These are phyloP conservation scores for Thalpophila matura DNA, from an alignment of 2,888 invertebrate species.

Conservation along the genomic window DNA sequence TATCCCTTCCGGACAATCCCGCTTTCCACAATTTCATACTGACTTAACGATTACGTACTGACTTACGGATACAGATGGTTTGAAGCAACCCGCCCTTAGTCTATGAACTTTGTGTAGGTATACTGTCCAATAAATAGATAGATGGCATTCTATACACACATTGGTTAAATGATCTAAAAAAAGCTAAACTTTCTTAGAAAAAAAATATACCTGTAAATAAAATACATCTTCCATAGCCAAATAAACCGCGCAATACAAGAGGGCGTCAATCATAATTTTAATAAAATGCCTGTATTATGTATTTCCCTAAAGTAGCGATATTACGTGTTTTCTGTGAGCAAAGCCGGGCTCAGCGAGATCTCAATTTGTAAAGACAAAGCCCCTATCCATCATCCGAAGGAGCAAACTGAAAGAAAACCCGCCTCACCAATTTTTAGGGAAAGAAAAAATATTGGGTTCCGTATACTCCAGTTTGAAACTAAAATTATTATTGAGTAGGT, in stretches of 20 bases:
- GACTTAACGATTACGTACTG: too few species aligned
- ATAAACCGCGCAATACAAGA: conserved; percentile 50
- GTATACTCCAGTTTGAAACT: conserved; percentile 22
- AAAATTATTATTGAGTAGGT: not conserved
- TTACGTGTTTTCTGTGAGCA: conserved; percentile 64
- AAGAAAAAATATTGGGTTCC: conserved; percentile 53
- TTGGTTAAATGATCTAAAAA: too few species aligned
- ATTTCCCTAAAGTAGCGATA: conserved; percentile 64
- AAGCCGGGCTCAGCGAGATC: conserved; percentile 68
- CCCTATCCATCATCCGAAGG: conserved; percentile 74
- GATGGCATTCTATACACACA: too few species aligned
- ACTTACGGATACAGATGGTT: too few species aligned
- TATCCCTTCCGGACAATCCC: too few species aligned
- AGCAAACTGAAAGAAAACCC: conserved; percentile 54
- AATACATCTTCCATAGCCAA: conserved; percentile 11
- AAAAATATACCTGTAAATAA: conserved; percentile 12
- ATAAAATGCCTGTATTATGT: conserved; percentile 58
- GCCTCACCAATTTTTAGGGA: conserved; percentile 49
- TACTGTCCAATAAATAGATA: too few species aligned
- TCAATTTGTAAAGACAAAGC: conserved; percentile 80
- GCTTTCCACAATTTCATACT: too few species aligned
- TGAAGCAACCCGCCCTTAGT: too few species aligned
- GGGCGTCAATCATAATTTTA: conserved; percentile 63
- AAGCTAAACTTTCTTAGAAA: not conserved
- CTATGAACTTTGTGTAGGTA: too few species aligned